Evolutionary conservation across 2,113 vertebrate species (phyloP).

Genomic region (Ginglymostoma cirratum): DNA sequence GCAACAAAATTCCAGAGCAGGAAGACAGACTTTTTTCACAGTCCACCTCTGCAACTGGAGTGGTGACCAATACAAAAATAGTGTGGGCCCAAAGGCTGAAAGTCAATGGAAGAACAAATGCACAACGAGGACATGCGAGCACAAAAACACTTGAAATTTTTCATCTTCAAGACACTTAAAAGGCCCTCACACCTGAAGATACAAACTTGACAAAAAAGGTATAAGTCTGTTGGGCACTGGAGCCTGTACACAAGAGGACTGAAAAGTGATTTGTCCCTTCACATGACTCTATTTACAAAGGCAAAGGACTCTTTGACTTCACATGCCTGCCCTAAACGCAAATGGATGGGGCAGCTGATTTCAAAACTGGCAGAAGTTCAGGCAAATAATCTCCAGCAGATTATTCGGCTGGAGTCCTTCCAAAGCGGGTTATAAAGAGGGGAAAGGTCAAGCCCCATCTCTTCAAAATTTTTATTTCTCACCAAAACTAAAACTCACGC

Average conservation of each 20-base stretch:
- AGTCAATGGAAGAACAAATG: not conserved
- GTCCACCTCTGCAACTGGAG: not conserved
- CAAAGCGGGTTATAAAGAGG: not conserved
- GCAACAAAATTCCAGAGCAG: too few relatives aligned
- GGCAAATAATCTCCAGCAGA: not conserved
- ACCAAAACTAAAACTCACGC: not conserved
- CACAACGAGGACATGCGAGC: not conserved
- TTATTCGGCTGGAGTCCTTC: not conserved
- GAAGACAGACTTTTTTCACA: too few relatives aligned
- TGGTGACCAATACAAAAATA: not conserved
- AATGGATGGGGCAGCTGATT: not conserved
- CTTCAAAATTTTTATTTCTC: not conserved
- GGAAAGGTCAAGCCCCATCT: not conserved
- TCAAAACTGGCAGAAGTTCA: not conserved
- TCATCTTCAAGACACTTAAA: not conserved
- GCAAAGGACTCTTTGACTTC: not conserved
- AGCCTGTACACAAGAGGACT: too few relatives aligned
- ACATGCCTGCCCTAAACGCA: not conserved
- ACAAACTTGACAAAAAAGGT: too few relatives aligned
- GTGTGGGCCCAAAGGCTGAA: not conserved
- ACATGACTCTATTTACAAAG: not conserved
- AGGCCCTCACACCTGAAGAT: not conserved
- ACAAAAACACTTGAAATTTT: not conserved
- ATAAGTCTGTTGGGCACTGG: not conserved
- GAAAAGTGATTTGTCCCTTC: not conserved